These are phyloP conservation scores for Acheta domesticus DNA, from an alignment of 2,888 invertebrate genomes.

Conservation along the genomic window DNA sequence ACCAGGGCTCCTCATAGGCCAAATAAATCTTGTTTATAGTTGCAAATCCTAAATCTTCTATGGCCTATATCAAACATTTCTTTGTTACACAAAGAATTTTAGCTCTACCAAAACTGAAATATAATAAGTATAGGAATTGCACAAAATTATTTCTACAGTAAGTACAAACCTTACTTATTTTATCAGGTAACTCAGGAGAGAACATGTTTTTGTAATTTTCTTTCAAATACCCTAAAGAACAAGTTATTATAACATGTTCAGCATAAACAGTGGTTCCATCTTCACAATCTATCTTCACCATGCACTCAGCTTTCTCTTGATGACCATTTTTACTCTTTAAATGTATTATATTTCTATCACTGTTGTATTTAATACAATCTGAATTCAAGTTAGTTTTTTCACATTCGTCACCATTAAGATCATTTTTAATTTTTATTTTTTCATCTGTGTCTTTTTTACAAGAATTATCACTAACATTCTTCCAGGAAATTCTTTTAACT, in stretches of 20 bases:
- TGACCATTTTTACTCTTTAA: neutral
- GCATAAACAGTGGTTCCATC: constrained; percentile 45
- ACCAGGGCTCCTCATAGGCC: constrained; percentile 61
- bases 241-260: constrained; percentile 61
- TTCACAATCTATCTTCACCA: constrained; percentile 38
- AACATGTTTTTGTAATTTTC: constrained; percentile 52
- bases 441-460: neutral
- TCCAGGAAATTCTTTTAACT: constrained; percentile 49
- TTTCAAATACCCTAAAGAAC: constrained; percentile 62
- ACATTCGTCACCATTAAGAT: neutral
- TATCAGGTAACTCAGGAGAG: constrained; percentile 52
- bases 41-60: constrained; percentile 60
- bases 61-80: constrained; percentile 43
- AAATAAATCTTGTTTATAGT: constrained; percentile 66
- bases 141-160: neutral
- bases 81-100: too few species aligned
- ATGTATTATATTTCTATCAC: neutral
- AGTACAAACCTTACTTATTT: neutral
- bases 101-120: too few species aligned
- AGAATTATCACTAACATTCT: constrained; percentile 23
- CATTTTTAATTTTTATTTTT: constrained; percentile 2
- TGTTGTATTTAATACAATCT: neutral
- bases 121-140: too few species aligned
- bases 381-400: neutral
- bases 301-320: neutral